Percentiles rank a stretch among this genome's conserved stretches.
Evolutionary conservation across 23 tunicate species (phyloP).

Genomic region (Botrylloides violaceus): DNA sequence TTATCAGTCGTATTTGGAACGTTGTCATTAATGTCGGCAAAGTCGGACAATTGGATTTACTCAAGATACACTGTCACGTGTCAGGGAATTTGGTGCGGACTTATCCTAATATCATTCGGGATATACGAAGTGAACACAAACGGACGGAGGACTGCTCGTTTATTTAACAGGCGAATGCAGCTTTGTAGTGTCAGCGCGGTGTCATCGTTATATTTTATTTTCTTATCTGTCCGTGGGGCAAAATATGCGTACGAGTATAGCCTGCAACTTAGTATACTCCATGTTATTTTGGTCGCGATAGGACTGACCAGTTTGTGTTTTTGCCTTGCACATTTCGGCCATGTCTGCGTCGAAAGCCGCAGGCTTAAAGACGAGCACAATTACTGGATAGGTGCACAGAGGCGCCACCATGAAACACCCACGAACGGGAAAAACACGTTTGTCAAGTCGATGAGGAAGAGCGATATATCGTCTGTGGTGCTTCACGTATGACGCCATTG

Average conservation of each 20-base stretch:
- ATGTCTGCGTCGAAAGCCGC: background rate
- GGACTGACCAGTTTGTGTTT: background rate
- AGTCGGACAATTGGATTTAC: background rate
- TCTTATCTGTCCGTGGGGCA: background rate
- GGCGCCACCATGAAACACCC: no score
- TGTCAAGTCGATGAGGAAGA: no score
- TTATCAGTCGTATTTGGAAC: background rate
- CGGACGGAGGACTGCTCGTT: background rate
- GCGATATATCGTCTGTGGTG: no score
- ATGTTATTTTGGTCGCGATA: background rate
- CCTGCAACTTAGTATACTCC: background rate
- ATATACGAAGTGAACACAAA: background rate
- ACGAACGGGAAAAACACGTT: no score
- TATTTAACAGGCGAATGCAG: background rate
- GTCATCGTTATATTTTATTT: background rate
- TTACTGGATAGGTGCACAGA: no score
- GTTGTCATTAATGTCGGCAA: background rate
- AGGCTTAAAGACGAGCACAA: no score
- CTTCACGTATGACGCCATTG: no score
- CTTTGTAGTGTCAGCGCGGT: background rate
- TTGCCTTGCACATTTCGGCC: background rate
- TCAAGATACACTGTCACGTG: background rate
- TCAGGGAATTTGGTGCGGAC: constrained; percentile 2
- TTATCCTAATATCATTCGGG: background rate
- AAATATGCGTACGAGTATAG: background rate